Conservation (phyloP, 2,113 vertebrate species). For the Gallinago media region DNA sequence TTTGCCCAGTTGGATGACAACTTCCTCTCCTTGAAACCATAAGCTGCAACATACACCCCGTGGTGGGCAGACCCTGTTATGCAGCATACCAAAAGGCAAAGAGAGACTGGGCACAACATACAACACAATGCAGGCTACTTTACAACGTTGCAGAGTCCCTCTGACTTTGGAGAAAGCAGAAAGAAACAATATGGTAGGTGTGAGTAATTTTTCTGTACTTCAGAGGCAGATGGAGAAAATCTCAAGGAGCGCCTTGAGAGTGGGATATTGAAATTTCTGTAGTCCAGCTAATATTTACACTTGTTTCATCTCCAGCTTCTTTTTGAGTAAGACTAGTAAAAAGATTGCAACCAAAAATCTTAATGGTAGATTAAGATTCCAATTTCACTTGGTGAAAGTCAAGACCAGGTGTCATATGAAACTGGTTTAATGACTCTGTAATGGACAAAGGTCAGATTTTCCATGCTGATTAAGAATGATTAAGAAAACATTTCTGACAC, state of each 20-base stretch:
- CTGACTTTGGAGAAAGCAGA: neutral
- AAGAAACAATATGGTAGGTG: neutral
- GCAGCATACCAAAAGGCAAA: neutral
- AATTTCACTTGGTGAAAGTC: neutral
- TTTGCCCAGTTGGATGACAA: neutral
- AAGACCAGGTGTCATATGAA: neutral
- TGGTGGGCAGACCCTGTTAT: neutral
- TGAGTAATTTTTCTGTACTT: neutral
- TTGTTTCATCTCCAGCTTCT: neutral
- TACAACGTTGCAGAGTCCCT: neutral
- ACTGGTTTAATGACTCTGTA: neutral
- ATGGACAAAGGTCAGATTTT: neutral
- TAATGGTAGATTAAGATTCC: neutral
- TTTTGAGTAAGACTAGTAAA: neutral
- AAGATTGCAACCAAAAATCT: neutral
- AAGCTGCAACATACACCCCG: fast-evolving
- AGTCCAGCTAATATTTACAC: neutral
- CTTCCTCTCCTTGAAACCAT: neutral
- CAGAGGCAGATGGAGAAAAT: neutral
- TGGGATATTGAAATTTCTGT: neutral
- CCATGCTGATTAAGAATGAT: neutral
- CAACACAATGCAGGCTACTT: neutral
- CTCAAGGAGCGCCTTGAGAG: neutral
- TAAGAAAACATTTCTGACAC: neutral
- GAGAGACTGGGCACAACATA: neutral